A percentile compares a stretch with the other conserved stretches of the same genome.
Conservation (phyloP, 2,797 vertebrate species). For the Emys orbicularis region DNA sequence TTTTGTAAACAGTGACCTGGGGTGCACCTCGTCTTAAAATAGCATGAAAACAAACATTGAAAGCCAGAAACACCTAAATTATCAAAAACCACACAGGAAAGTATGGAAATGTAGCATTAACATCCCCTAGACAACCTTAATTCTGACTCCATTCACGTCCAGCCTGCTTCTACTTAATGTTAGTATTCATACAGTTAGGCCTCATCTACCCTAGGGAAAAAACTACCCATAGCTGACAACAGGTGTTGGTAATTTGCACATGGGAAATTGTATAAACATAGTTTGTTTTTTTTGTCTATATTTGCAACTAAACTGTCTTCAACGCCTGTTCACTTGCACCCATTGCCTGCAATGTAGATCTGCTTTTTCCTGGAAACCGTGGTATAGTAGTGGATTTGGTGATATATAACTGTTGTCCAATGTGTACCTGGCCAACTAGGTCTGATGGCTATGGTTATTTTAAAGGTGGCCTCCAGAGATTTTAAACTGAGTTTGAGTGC, state of each 20-base stretch:
- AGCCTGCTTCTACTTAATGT: neutral
- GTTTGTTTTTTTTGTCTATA: fast-evolving
- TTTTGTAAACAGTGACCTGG: neutral
- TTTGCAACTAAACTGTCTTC: neutral
- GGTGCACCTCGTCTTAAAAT: neutral
- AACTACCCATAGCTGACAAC: neutral
- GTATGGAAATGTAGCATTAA: neutral
- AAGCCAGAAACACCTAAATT: neutral
- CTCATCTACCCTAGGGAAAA: neutral
- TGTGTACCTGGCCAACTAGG: neutral
- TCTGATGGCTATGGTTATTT: neutral
- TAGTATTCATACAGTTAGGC: neutral
- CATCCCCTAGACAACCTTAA: neutral
- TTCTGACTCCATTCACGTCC: neutral
- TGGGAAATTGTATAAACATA: neutral
- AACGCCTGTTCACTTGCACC: neutral
- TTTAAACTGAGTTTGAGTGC: slow-evolving; percentile 58
- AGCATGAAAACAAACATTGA: neutral
- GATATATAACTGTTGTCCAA: neutral
- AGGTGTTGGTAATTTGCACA: neutral
- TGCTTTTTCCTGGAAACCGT: neutral
- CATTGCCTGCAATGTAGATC: neutral
- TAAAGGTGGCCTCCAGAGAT: slow-evolving; percentile 32
- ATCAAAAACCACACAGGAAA: neutral
- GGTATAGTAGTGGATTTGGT: neutral